Percentiles rank a stretch among this genome's conserved stretches.
Conservation (phyloP, 2,113 vertebrate species). For the Ciconia maguari region DNA sequence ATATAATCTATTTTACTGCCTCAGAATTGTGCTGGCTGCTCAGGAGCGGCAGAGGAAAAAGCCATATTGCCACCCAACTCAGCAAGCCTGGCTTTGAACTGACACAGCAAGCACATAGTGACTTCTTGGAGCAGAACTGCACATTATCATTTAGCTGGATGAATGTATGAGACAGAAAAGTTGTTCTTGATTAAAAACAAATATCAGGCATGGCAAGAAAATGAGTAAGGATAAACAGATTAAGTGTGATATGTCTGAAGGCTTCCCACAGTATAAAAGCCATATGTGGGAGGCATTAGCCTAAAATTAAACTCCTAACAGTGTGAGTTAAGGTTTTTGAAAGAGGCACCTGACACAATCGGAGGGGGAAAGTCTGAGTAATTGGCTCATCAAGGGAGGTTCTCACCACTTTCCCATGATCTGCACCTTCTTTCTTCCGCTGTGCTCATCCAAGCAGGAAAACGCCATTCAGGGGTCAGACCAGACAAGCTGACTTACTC, state of each 20-base stretch:
- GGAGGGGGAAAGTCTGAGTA: conserved; percentile 46
- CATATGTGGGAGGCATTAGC: conserved; percentile 52
- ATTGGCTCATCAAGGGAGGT: background rate
- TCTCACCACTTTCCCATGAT: conserved; percentile 45
- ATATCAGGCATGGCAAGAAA: conserved; percentile 52
- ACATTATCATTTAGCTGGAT: background rate
- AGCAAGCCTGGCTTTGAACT: background rate
- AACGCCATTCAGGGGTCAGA: background rate
- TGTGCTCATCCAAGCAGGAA: conserved; percentile 20
- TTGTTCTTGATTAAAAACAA: conserved; percentile 69
- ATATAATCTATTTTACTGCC: background rate
- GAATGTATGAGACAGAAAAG: conserved; percentile 19
- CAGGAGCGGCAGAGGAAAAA: background rate
- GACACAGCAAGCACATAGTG: background rate
- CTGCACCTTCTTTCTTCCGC: background rate
- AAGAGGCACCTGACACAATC: conserved; percentile 54
- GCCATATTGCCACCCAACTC: background rate
- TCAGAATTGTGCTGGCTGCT: background rate
- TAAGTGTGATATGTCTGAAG: conserved; percentile 61
- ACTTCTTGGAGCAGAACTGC: conserved; percentile 3
- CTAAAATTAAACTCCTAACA: conserved; percentile 60
- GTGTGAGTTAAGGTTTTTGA: conserved; percentile 28
- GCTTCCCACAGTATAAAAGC: conserved; percentile 66
- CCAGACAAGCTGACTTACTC: background rate
- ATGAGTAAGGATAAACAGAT: conserved; percentile 57